Evolutionary conservation across 92 coral and sea anemone species (phyloP).

Genomic region (Zoanthus sociatus): DNA sequence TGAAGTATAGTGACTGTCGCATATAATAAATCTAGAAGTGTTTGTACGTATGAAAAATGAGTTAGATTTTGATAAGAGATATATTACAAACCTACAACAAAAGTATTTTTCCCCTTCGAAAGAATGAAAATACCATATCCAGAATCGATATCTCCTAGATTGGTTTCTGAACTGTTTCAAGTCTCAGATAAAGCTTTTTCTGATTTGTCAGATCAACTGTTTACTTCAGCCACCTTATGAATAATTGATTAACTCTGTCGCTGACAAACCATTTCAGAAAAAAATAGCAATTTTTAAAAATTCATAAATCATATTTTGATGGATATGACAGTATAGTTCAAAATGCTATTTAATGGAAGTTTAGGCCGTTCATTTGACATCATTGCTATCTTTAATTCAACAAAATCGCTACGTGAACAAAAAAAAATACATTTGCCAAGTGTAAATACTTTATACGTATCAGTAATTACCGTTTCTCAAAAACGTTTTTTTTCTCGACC

Average conservation of each 20-base stretch:
- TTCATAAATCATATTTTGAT: neutral
- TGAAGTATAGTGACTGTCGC: neutral
- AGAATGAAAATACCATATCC: neutral
- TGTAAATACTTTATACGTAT: neutral
- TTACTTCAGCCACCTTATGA: constrained; percentile 71
- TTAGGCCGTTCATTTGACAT: neutral
- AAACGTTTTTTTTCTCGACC: constrained; percentile 20
- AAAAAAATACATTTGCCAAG: neutral
- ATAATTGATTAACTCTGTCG: constrained; percentile 83
- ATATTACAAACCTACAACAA: constrained; percentile 14
- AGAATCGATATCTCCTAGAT: neutral
- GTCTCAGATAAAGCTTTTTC: constrained; percentile 13
- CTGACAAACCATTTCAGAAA: constrained; percentile 31
- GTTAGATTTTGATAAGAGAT: neutral
- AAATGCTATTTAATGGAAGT: neutral
- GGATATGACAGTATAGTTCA: neutral
- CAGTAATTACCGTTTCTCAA: constrained; percentile 9
- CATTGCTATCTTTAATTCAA: neutral
- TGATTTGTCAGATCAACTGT: constrained; percentile 67
- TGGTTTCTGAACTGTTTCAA: neutral
- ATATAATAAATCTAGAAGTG: neutral
- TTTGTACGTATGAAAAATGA: neutral
- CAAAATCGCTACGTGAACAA: neutral
- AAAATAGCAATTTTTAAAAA: constrained; percentile 16
- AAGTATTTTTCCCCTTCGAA: neutral